Conservation (phyloP, 2,888 invertebrate genomes). For the Caenorhabditis sinica region DNA sequence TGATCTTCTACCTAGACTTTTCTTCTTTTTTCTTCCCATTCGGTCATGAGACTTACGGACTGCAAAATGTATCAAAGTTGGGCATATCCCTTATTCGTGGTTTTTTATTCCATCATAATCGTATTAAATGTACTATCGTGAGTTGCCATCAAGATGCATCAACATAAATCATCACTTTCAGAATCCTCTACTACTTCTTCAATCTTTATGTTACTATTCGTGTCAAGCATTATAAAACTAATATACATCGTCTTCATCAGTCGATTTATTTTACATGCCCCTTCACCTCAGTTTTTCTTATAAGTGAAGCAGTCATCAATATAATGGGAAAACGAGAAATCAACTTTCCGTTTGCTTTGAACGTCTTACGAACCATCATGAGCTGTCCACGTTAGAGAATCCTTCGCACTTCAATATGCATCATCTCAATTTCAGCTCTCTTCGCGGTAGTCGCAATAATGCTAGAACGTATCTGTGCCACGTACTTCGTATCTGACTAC, state of each 20-base stretch:
- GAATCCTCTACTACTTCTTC: constrained; percentile 10
- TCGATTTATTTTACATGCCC: constrained; percentile 1
- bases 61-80: constrained; percentile 13
- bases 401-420: no score
- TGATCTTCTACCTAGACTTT: background rate
- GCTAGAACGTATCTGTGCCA: constrained; percentile 19
- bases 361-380: background rate
- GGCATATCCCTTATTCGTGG: background rate
- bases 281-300: background rate
- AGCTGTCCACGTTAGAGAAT: background rate
- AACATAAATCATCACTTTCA: background rate
- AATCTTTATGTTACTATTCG: constrained; percentile 6
- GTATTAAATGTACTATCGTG: background rate
- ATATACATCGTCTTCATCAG: constrained; percentile 7
- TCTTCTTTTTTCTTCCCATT: background rate
- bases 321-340: constrained; percentile 17
- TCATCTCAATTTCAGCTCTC: background rate
- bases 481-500: background rate
- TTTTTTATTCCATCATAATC: background rate
- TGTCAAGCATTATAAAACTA: constrained; percentile 14
- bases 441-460: background rate
- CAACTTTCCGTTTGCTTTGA: background rate
- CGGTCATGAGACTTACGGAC: background rate
- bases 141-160: background rate
- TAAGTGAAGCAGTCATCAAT: background rate